Conservation (phyloP, 2,797 vertebrate genomes). For the Sebastolobus alascanus region DNA sequence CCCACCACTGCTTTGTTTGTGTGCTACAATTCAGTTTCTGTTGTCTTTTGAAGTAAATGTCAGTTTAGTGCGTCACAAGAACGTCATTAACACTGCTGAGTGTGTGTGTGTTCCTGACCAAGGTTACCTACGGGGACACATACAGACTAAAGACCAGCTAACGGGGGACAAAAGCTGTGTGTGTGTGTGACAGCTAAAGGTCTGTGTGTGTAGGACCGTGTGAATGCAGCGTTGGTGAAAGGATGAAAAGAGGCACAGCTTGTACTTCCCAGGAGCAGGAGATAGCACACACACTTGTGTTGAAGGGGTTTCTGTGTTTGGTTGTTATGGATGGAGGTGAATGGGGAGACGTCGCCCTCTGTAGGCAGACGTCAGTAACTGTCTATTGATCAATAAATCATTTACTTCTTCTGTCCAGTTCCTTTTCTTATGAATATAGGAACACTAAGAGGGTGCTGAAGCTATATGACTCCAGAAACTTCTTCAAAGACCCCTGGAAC, state of each 20-base stretch:
- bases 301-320: background rate
- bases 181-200: background rate
- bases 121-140: no score
- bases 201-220: background rate
- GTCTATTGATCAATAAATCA: no score
- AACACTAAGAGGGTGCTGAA: no score
- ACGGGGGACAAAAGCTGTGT: no score
- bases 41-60: background rate
- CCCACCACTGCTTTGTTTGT: background rate
- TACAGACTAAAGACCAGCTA: no score
- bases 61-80: background rate
- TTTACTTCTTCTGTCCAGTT: no score
- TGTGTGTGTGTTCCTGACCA: no score
- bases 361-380: background rate
- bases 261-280: background rate
- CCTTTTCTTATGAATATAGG: no score
- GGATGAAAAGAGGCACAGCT: background rate
- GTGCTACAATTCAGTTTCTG: background rate
- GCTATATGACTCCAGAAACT: no score
- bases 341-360: constrained; percentile 16
- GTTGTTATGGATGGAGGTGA: background rate
- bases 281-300: background rate
- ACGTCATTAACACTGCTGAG: background rate
- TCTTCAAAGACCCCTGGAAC: background rate
- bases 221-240: background rate